Evolutionary conservation across 2,113 vertebrate genomes (phyloP).

Genomic region (Protomyctophum bolini): DNA sequence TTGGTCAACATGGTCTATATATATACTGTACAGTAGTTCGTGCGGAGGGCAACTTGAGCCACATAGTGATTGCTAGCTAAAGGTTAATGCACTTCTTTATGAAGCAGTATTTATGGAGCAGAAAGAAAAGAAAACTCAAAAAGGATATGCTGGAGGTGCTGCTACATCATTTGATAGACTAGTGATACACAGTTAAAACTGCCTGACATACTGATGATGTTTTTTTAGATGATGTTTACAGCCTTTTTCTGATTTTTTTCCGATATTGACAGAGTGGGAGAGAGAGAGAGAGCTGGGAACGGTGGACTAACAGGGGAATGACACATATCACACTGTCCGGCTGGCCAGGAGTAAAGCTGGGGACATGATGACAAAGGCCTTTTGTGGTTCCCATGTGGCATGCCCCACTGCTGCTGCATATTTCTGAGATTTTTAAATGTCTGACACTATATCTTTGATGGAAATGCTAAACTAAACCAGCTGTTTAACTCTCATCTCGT

Average conservation of each 20-base stretch:
- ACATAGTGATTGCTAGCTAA: background rate
- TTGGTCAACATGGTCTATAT: too few relatives aligned
- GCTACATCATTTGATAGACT: constrained; percentile 2
- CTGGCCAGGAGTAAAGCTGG: background rate
- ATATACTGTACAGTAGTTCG: constrained; percentile 13
- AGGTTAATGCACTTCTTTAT: background rate
- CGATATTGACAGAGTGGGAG: too few relatives aligned
- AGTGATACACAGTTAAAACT: background rate
- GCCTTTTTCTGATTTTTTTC: too few relatives aligned
- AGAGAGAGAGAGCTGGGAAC: too few relatives aligned
- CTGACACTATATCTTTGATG: constrained; percentile 38
- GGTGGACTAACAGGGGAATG: too few relatives aligned
- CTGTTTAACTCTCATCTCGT: constrained; percentile 28
- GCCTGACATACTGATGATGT: too few relatives aligned
- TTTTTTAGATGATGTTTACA: too few relatives aligned
- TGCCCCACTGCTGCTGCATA: constrained; percentile 18
- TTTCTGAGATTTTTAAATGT: constrained; percentile 34
- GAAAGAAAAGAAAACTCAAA: background rate
- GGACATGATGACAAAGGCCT: background rate
- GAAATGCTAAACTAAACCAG: constrained; percentile 47
- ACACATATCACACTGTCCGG: too few relatives aligned
- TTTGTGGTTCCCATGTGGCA: too few relatives aligned
- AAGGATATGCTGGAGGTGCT: background rate
- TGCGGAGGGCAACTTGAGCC: constrained; percentile 13
- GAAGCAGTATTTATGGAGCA: background rate